These are phyloP conservation scores for Drosophila birchii DNA, from an alignment of 2,888 invertebrate genomes.

Conservation along the genomic window DNA sequence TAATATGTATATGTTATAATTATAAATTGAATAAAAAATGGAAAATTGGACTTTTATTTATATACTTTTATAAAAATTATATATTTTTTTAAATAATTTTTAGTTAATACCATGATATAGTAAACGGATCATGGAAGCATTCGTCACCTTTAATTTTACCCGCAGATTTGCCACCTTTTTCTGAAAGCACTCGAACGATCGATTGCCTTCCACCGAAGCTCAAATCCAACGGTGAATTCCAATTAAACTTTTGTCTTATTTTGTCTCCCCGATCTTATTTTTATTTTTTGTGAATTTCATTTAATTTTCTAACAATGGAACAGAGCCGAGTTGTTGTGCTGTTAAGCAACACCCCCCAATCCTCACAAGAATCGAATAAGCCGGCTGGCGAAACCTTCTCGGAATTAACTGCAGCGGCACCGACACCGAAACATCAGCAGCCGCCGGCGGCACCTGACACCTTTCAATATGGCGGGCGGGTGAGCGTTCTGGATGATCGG, in stretches of 20 bases:
- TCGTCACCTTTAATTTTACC: background rate
- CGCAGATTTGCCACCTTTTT: background rate
- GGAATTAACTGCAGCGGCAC: background rate
- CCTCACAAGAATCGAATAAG: conserved; percentile 6
- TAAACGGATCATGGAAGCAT: background rate
- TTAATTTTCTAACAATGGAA: background rate
- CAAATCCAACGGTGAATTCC: conserved; percentile 1
- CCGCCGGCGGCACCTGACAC: background rate
- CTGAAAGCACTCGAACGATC: background rate
- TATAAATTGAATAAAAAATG: too few relatives aligned
- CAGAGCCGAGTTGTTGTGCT: conserved; percentile 20
- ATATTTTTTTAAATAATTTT: too few relatives aligned
- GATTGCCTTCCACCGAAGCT: conserved; percentile 2
- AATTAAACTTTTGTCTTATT: background rate
- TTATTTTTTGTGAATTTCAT: background rate
- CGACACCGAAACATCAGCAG: background rate
- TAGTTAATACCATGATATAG: too few relatives aligned
- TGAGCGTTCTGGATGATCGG: conserved; percentile 46
- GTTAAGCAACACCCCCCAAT: background rate
- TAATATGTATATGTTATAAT: too few relatives aligned
- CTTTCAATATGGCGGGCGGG: conserved; percentile 40
- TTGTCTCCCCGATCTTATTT: background rate
- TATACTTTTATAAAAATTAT: too few relatives aligned
- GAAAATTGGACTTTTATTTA: too few relatives aligned
- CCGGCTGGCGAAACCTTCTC: background rate